Evolutionary conservation across 2,888 invertebrate species (phyloP).

Genomic region (Beris chalybata): DNA sequence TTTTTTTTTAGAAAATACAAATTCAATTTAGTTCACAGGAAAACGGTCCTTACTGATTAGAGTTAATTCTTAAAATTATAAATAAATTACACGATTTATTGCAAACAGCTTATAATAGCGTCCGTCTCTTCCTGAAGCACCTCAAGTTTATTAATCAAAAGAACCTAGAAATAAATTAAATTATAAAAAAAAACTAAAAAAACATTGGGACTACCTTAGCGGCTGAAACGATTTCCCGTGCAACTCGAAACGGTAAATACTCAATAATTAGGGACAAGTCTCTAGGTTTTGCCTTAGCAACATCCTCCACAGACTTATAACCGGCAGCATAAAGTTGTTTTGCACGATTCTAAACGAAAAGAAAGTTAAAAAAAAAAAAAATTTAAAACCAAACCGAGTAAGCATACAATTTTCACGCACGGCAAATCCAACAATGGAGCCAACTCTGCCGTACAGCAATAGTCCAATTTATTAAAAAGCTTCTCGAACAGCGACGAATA

Average conservation of each 20-base stretch:
- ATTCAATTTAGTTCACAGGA: too few species aligned
- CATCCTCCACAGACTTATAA: conserved; percentile 71
- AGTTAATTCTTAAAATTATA: too few species aligned
- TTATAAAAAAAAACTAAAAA: not conserved
- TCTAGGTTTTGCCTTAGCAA: conserved; percentile 72
- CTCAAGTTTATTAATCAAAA: conserved; percentile 83
- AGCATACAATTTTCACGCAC: conserved; percentile 74
- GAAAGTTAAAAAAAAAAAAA: conserved; percentile 1
- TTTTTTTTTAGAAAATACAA: too few species aligned
- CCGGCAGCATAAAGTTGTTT: conserved; percentile 82
- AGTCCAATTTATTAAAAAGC: conserved; percentile 73
- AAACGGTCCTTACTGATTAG: too few species aligned
- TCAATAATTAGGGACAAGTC: conserved; percentile 66
- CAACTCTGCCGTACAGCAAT: conserved; percentile 80
- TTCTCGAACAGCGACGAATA: conserved; percentile 74
- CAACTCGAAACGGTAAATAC: conserved; percentile 72
- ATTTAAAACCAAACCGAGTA: not conserved
- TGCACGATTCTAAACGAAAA: conserved; percentile 70
- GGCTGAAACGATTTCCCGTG: conserved; percentile 80
- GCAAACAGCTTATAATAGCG: conserved; percentile 51
- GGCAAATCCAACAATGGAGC: conserved; percentile 85
- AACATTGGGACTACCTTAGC: conserved; percentile 63
- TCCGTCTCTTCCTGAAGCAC: conserved; percentile 83
- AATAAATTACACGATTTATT: conserved; percentile 10
- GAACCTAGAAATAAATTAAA: conserved; percentile 62